Base-by-base conservation (phyloP, 2,113 vertebrate species). In the Charina bottae region DNA sequence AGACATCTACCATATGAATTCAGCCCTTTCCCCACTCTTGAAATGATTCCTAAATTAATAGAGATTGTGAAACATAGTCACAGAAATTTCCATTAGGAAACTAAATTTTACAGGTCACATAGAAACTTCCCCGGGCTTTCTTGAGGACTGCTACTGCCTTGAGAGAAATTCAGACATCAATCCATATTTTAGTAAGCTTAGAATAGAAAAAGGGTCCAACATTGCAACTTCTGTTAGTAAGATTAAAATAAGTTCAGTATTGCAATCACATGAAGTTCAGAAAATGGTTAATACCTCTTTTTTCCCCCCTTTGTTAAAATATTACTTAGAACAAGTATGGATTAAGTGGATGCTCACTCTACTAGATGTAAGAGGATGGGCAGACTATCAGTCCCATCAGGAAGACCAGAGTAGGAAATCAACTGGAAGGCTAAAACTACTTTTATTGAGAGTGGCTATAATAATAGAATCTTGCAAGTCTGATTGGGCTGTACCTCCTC, bases 261-360 rank as follows among this genome's bases (percentile, higher is more conserved):
- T 37, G 49, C 24, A 92, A 92, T 85, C 59, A 56, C 59, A 46
- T 83, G 6, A 42, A 54, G 4, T 85, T 85, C 23, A 55, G 54
- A 62, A 33, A 56, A 86, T 15, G 93, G 68, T 90, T 85, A 17
- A 37, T 60, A 55, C 17, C 9, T 56, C 12, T 0, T 7, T 92
- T 94, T 94, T 59, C 0, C 1, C 0, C 1, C 86, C 26, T 92
- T 93, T 86, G 24, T 58, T 84, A 85, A 10, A 93, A 92, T 21
- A 93, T 3, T 89, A 85, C 33, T 1, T 78, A 19, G 46, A 11
- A 89, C 53, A 56, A 68, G 10, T 58, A 46, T n/a, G 24, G 53
- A 58, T 85, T 42, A 17, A 72, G 15, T 72, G 15, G 68, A 33
- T 37, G n/a, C 68, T 72, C n/a, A 72, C 33, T 33, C 68, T 72